Evolutionary conservation across 2,113 vertebrate species (phyloP).

Genomic region (Peromyscus polionotus): DNA sequence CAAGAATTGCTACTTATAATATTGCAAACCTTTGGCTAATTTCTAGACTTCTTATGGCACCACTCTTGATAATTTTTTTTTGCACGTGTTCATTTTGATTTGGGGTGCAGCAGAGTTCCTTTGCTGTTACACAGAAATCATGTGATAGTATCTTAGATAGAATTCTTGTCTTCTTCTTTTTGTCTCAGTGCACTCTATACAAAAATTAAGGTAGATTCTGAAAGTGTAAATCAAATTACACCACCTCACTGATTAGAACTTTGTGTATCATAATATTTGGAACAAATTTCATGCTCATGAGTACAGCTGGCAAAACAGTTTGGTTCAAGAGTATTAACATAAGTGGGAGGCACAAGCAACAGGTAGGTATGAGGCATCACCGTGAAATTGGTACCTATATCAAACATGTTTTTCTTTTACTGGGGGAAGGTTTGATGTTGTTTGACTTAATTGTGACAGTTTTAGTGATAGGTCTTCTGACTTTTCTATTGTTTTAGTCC

Average conservation of each 20-base stretch:
- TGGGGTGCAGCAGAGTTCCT: background rate
- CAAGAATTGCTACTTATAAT: background rate
- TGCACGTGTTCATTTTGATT: background rate
- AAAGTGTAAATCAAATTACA: background rate
- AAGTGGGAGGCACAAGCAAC: background rate
- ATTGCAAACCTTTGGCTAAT: background rate
- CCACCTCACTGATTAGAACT: background rate
- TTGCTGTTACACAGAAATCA: background rate
- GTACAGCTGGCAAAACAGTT: background rate
- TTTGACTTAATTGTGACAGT: background rate
- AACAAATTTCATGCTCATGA: background rate
- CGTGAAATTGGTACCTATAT: background rate
- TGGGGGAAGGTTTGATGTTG: no score
- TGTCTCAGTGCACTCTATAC: background rate
- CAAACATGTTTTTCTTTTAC: background rate
- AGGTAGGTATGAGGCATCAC: no score
- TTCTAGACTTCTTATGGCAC: background rate
- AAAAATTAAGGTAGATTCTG: background rate
- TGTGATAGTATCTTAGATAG: background rate
- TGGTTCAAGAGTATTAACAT: background rate
- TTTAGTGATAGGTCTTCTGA: background rate
- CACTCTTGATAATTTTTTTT: background rate
- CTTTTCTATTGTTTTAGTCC: background rate
- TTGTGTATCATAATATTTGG: background rate
- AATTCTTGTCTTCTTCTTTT: background rate